phyloP scores from a whole-genome alignment of 1,140 invertebrate species.

The Oppia nitens region DNA sequence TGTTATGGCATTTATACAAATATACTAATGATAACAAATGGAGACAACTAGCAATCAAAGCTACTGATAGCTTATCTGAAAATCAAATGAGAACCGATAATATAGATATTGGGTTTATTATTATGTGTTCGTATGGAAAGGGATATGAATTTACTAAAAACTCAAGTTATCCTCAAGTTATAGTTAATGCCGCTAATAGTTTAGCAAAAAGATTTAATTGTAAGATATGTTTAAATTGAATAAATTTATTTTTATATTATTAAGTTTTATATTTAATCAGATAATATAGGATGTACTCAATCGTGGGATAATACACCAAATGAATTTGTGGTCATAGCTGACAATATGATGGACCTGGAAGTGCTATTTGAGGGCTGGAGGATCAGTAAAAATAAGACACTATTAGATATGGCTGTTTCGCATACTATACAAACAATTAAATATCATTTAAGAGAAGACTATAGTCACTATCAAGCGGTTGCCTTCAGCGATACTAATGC shows the following conservation, averaged over 20 bases:
- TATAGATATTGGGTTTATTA: background rate
- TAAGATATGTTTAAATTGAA: background rate
- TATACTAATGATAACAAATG: background rate
- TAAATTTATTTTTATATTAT: no score
- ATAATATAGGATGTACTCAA: background rate
- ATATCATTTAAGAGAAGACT: background rate
- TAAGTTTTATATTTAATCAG: no score
- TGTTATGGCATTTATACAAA: conserved; percentile 1
- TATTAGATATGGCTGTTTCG: background rate
- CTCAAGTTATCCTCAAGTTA: background rate
- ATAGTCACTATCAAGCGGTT: background rate
- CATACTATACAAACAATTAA: background rate
- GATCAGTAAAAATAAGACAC: background rate
- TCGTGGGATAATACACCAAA: background rate
- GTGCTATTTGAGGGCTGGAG: background rate
- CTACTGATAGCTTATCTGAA: background rate
- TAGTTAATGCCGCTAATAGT: background rate
- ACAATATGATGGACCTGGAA: conserved; percentile 7
- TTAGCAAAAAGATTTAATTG: background rate
- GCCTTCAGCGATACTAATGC: background rate
- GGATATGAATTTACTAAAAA: background rate
- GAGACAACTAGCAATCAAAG: background rate
- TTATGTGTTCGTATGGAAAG: background rate
- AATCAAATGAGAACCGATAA: background rate
- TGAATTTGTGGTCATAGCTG: background rate